Percentiles rank a stretch among this genome's conserved stretches.
Evolutionary conservation across 2,113 vertebrate species (phyloP).

Genomic region (Ictalurus punctatus): DNA sequence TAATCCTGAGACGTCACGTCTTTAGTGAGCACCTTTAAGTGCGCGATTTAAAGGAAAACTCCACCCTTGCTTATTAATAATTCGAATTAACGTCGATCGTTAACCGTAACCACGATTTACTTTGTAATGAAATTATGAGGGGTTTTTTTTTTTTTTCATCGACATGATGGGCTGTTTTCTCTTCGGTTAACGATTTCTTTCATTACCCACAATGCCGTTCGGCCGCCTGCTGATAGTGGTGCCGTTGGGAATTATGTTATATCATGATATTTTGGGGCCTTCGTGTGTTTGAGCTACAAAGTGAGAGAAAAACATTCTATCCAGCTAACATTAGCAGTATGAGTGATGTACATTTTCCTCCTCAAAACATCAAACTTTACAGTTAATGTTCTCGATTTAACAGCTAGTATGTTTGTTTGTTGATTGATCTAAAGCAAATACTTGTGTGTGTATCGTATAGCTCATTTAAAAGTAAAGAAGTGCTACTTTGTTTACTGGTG

Average conservation of each 20-base stretch:
- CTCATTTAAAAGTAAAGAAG: neutral
- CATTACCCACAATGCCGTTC: neutral
- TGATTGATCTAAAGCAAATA: neutral
- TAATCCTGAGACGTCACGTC: slow-evolving; percentile 45
- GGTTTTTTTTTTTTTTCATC: neutral
- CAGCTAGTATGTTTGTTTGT: neutral
- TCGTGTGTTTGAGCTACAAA: neutral
- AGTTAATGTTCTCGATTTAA: neutral
- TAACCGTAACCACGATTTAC: neutral
- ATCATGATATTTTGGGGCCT: neutral
- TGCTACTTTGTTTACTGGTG: neutral
- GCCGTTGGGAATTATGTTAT: neutral
- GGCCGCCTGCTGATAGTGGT: neutral
- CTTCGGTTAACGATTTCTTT: neutral
- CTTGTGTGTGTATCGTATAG: neutral
- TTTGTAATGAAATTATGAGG: neutral
- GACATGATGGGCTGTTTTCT: neutral
- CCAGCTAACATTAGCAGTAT: neutral
- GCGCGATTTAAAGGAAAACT: neutral
- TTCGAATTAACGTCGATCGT: neutral
- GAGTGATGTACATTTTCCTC: neutral
- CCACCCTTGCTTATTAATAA: neutral
- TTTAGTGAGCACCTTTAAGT: neutral
- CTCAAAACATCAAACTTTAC: neutral
- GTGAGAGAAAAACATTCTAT: neutral